These are phyloP conservation scores for Pyrgilauda ruficollis DNA, from an alignment of 2,113 vertebrate genomes.

Conservation along the genomic window DNA sequence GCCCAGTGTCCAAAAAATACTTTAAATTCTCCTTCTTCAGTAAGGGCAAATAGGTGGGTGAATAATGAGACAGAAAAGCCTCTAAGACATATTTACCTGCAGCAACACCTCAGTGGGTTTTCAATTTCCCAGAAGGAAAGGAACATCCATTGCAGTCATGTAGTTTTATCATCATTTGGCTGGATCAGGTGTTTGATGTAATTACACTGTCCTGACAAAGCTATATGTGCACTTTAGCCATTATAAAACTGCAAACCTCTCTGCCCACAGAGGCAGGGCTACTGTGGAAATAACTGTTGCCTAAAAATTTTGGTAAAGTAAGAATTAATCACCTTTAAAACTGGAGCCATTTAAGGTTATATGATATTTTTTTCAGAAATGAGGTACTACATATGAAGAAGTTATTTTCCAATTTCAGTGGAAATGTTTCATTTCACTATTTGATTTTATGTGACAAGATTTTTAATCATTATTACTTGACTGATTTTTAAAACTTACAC, in stretches of 20 bases:
- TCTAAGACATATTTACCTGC: slow-evolving; percentile 50
- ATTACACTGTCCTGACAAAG: slow-evolving; percentile 39
- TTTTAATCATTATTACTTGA: not conserved
- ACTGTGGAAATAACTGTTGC: not conserved
- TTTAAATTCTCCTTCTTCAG: slow-evolving; percentile 16
- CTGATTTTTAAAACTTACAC: not conserved
- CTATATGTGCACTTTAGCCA: not conserved
- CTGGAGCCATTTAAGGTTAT: not conserved
- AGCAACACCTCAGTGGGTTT: slow-evolving; percentile 44
- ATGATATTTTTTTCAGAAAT: not conserved
- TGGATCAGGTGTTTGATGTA: slow-evolving; percentile 34
- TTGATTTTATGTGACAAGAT: not conserved
- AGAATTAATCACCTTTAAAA: not conserved
- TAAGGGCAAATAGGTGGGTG: slow-evolving; percentile 14
- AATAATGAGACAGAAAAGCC: slow-evolving; percentile 50
- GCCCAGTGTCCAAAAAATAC: slow-evolving; percentile 24
- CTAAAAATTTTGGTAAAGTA: not conserved
- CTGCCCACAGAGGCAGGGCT: not conserved
- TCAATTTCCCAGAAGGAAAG: slow-evolving; percentile 48
- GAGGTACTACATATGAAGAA: not conserved
- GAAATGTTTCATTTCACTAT: not conserved
- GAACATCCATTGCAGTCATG: slow-evolving; percentile 1
- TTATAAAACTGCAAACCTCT: not conserved
- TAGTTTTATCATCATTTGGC: slow-evolving; percentile 43
- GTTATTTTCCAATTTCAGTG: not conserved